These are phyloP conservation scores for Xylocopa sonorina DNA, from an alignment of 1,140 invertebrate species.

Conservation along the genomic window DNA sequence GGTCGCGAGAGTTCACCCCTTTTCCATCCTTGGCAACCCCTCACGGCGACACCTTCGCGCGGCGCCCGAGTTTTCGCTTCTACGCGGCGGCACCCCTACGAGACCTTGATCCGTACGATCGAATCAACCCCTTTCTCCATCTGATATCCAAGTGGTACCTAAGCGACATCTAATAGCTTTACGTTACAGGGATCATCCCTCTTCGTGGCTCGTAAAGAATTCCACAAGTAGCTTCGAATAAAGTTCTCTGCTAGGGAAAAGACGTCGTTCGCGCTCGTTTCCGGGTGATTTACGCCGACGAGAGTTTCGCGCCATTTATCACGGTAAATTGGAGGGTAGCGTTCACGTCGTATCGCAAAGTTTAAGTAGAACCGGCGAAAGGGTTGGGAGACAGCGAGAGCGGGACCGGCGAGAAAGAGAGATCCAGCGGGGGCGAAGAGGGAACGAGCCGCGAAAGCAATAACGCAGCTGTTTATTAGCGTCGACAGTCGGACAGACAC, in stretches of 20 bases:
- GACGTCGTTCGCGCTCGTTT: not conserved
- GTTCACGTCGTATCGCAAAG: too few species aligned
- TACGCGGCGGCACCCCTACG: not conserved
- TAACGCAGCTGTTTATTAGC: slow-evolving; percentile 56
- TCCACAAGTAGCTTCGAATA: too few species aligned
- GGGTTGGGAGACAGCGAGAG: too few species aligned
- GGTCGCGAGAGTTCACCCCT: not conserved
- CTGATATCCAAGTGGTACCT: too few species aligned
- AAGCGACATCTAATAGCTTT: too few species aligned
- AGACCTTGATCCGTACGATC: too few species aligned
- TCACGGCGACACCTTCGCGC: not conserved
- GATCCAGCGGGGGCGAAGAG: not conserved
- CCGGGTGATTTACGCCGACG: not conserved
- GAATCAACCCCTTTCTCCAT: too few species aligned
- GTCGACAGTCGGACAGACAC: slow-evolving; percentile 36
- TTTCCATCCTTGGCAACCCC: not conserved
- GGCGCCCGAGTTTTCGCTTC: not conserved
- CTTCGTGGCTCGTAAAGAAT: too few species aligned
- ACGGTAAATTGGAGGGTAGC: not conserved
- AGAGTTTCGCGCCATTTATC: not conserved
- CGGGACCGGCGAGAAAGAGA: too few species aligned
- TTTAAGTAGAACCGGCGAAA: too few species aligned
- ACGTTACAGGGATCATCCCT: too few species aligned
- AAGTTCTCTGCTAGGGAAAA: not conserved
- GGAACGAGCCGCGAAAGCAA: slow-evolving; percentile 13